These are phyloP conservation scores for Idaea biselata DNA, from an alignment of 2,888 invertebrate species.

Conservation along the genomic window DNA sequence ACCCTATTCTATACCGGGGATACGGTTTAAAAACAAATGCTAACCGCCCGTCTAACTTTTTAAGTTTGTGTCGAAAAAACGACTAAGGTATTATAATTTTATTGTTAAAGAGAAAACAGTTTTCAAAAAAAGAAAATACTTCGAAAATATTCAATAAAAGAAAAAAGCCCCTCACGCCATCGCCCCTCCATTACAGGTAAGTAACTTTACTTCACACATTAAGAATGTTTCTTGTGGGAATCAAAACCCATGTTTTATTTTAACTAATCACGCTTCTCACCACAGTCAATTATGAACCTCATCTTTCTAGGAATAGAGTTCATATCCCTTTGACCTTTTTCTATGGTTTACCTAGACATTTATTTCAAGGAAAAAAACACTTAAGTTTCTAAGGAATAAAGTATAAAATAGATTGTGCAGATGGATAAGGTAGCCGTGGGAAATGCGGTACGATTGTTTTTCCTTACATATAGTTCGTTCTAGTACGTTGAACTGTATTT, in stretches of 20 bases:
- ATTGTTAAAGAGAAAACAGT: neutral
- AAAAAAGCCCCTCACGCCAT: neutral
- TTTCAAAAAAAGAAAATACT: neutral
- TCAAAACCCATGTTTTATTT: neutral
- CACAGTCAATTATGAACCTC: neutral
- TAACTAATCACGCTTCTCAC: neutral
- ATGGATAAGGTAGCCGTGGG: neutral
- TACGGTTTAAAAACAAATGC: no score
- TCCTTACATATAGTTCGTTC: neutral
- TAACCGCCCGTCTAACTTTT: no score
- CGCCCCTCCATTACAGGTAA: neutral
- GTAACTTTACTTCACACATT: neutral
- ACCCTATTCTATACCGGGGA: no score
- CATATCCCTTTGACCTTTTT: neutral
- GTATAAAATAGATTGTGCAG: neutral
- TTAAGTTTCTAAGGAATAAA: neutral
- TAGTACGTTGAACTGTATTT: neutral
- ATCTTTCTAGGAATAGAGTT: neutral
- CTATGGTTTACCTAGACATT: neutral
- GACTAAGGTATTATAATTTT: neutral
- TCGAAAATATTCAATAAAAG: neutral
- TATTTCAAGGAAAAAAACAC: neutral
- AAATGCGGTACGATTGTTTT: neutral
- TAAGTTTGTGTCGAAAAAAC: no score
- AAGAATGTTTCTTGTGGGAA: neutral